phyloP scores from a whole-genome alignment of 2,113 vertebrate species.

The Plectropomus leopardus region DNA sequence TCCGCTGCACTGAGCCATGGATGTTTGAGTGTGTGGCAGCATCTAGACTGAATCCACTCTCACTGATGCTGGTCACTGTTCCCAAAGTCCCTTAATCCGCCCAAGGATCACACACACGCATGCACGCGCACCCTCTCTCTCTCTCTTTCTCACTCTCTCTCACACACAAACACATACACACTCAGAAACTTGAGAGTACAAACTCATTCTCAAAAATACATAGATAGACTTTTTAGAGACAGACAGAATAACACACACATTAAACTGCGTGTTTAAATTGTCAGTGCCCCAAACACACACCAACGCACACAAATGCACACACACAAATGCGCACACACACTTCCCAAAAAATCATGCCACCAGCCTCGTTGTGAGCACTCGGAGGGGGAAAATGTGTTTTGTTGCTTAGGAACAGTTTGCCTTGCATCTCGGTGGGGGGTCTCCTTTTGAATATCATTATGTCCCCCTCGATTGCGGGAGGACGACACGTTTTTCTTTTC shows the following conservation, averaged over 20 bases:
- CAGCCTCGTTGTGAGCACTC: conserved; percentile 54
- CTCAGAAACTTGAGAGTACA: neutral
- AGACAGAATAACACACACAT: conserved; percentile 42
- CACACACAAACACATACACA: conserved; percentile 1
- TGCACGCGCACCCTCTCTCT: neutral
- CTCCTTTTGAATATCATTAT: conserved; percentile 85
- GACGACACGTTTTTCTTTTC: conserved; percentile 78
- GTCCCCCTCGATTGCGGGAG: conserved; percentile 73
- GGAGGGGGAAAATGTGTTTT: conserved; percentile 79
- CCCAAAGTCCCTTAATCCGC: conserved; percentile 64
- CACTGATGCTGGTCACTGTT: conserved; percentile 75
- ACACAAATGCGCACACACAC: conserved; percentile 19
- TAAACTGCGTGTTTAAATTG: conserved; percentile 32
- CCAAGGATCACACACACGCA: conserved; percentile 2
- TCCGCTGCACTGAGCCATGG: conserved; percentile 47
- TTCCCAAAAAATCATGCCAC: conserved; percentile 30
- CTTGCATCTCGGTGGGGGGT: conserved; percentile 76
- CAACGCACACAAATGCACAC: conserved; percentile 18
- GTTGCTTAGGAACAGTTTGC: conserved; percentile 87
- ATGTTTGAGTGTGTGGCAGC: conserved; percentile 38
- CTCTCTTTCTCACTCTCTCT: neutral
- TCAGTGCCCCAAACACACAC: conserved; percentile 14
- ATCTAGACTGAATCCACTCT: conserved; percentile 66
- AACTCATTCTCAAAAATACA: conserved; percentile 25
- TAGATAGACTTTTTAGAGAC: conserved; percentile 25